phyloP scores from a whole-genome alignment of 2,888 invertebrate genomes.

The Zeuzera pyrina region DNA sequence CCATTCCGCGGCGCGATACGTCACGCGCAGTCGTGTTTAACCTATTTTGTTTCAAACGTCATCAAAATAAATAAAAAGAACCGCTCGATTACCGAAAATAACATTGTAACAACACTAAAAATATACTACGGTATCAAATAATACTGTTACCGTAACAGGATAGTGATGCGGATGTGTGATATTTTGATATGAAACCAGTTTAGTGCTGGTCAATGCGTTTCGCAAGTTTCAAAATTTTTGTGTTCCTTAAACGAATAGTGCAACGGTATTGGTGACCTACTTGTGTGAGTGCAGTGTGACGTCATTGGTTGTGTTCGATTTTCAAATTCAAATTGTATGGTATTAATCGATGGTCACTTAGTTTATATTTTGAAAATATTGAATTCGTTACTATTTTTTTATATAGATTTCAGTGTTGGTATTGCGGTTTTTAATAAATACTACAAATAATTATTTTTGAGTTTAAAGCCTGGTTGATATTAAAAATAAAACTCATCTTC shows the following conservation, averaged over 20 bases:
- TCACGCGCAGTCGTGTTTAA: constrained; percentile 21
- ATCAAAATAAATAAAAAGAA: constrained; percentile 20
- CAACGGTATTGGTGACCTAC: constrained; percentile 35
- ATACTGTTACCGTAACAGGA: neutral
- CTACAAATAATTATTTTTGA: too few relatives aligned
- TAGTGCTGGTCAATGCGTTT: constrained; percentile 5
- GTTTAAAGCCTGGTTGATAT: too few relatives aligned
- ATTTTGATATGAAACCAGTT: constrained; percentile 1
- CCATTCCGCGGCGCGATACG: constrained; percentile 21
- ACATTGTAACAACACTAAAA: too few relatives aligned
- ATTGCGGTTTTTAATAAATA: too few relatives aligned
- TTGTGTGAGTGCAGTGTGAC: constrained; percentile 33
- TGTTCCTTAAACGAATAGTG: constrained; percentile 19
- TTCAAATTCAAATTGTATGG: constrained; percentile 9
- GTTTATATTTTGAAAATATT: too few relatives aligned
- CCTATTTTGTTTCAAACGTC: constrained; percentile 22
- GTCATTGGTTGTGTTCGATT: constrained; percentile 27
- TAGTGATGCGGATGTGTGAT: constrained; percentile 1
- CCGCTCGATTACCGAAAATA: neutral
- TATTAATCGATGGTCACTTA: too few relatives aligned
- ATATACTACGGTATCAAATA: neutral
- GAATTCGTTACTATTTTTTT: too few relatives aligned
- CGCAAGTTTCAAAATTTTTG: constrained; percentile 15
- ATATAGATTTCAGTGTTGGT: too few relatives aligned
- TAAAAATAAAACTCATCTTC: too few relatives aligned